Percentiles rank a stretch among this genome's conserved stretches.
phyloP scores from a whole-genome alignment of 2,113 vertebrate species.

The Malaclemys terrapin region DNA sequence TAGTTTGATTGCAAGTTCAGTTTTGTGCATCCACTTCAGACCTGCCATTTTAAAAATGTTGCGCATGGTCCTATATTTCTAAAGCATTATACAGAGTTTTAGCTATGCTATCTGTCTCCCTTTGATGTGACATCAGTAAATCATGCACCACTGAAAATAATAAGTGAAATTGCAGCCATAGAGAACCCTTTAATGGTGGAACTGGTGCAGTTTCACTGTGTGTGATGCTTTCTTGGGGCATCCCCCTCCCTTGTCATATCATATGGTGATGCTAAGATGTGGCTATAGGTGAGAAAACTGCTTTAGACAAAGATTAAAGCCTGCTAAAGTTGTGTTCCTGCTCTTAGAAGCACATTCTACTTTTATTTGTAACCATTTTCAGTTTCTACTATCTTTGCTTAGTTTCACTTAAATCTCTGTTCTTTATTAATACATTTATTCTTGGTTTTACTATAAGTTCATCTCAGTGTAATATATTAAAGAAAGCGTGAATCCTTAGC shows the following conservation, averaged over 20 bases:
- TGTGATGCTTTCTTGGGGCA: background rate
- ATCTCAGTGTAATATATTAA: background rate
- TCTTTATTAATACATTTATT: background rate
- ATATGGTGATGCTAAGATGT: background rate
- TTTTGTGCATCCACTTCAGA: background rate
- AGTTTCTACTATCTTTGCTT: background rate
- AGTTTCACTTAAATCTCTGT: background rate
- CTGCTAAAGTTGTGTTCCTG: background rate
- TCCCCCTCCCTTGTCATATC: background rate
- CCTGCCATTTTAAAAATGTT: background rate
- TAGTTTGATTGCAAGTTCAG: background rate
- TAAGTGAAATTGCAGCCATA: background rate
- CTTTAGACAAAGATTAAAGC: background rate
- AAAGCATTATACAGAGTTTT: background rate
- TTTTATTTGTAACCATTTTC: background rate
- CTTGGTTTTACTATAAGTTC: background rate
- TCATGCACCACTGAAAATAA: background rate
- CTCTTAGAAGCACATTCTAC: background rate
- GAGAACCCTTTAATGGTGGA: background rate
- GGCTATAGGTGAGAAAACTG: background rate
- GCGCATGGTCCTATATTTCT: background rate
- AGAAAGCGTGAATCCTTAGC: background rate
- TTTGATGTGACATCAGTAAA: background rate
- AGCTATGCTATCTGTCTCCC: background rate
- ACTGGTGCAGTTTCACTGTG: background rate